phyloP scores from a whole-genome alignment of 1,140 invertebrate genomes.

The Diploscapter pachys region DNA sequence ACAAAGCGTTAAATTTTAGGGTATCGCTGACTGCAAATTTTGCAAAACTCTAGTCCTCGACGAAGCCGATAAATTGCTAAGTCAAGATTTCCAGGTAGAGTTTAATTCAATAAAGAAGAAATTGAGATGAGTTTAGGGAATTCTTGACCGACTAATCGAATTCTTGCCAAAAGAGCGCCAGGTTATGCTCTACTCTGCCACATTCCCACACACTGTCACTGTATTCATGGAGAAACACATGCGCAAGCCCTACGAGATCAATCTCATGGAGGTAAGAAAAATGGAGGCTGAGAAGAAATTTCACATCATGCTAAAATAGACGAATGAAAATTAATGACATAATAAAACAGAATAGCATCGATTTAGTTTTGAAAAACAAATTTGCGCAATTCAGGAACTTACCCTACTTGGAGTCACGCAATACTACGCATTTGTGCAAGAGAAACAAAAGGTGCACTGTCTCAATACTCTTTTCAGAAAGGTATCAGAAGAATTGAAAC shows the following conservation, averaged over 20 bases:
- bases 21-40: conserved; percentile 82
- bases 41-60: conserved; percentile 96
- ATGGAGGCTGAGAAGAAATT: not conserved
- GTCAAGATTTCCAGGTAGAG: conserved; percentile 85
- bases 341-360: too few species aligned
- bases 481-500: too few species aligned
- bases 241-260: conserved; percentile 94
- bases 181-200: conserved; percentile 96
- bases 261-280: conserved; percentile 80
- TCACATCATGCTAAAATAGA: not conserved
- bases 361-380: too few species aligned
- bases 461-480: conserved; percentile 99
- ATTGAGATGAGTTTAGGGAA: conserved; percentile 65
- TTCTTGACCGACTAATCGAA: conserved; percentile 75
- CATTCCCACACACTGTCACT: conserved; percentile 98
- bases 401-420: conserved; percentile 99
- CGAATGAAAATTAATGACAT: too few species aligned
- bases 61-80: conserved; percentile 96
- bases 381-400: conserved; percentile 68
- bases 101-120: not conserved
- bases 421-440: conserved; percentile 99
- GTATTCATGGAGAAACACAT: conserved; percentile 98
- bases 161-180: conserved; percentile 90
- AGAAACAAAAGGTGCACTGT: conserved; percentile 99
- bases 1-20: too few species aligned